Evolutionary conservation across 1,140 invertebrate genomes (phyloP), one percentile per base, ranked within the genome.

Genomic region (Pseudachorutes palmiensis): DNA sequence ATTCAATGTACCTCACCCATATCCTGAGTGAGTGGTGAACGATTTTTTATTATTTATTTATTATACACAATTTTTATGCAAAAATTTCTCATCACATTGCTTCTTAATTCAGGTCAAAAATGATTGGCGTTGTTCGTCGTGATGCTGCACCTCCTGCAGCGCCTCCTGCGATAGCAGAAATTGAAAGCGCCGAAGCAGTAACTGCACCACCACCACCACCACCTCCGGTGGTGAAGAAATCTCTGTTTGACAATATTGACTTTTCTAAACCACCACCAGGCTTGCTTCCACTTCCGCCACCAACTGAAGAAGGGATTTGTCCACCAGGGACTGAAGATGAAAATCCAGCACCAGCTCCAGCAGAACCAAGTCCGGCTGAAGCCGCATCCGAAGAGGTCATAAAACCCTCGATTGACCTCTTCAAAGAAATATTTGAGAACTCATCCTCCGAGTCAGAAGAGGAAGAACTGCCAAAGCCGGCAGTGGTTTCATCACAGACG

Each of bases 1-100:
- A 48, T 98, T 98, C 75, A 98, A 99, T 77, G 87, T 99, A 12
- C 89, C 93, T 0, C 88, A 97, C 79, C 92, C 94, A 0, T 87
- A 84, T 75, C 82, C 84, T 67, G 81, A 83, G 81, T 84, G 75
- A 76, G 75, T 24, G 24, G n/a, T n/a, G n/a, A n/a, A n/a, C n/a
- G n/a, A n/a, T n/a, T n/a, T n/a, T n/a, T n/a, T n/a, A n/a, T n/a
- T n/a, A n/a, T n/a, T n/a, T n/a, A n/a, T n/a, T n/a, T n/a, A n/a
- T n/a, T n/a, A n/a, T n/a, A n/a, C n/a, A n/a, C n/a, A n/a, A n/a
- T n/a, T n/a, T n/a, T n/a, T n/a, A n/a, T n/a, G n/a, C n/a, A n/a
- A n/a, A n/a, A n/a, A n/a, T n/a, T n/a, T n/a, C n/a, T n/a, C n/a
- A n/a, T n/a, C n/a, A n/a, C n/a, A n/a, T n/a, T n/a, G n/a, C n/a